Conservation (phyloP, 1,140 invertebrate genomes). For the Lepidotrigona ventralis region DNA sequence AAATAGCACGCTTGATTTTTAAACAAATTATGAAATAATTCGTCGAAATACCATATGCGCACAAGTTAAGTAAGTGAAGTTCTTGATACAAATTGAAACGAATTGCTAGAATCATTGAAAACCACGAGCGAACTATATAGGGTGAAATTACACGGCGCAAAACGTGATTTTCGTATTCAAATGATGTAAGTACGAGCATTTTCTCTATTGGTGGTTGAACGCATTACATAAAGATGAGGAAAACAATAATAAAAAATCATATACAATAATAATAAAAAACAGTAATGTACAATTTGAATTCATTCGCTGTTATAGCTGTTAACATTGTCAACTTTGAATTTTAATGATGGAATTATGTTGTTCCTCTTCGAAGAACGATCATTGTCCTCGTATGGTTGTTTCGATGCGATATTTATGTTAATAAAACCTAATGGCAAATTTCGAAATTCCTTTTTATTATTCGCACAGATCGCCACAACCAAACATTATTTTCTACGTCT, state of each 20-base stretch:
- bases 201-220: background rate
- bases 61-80: too few relatives aligned
- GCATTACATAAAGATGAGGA: constrained; percentile 9
- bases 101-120: background rate
- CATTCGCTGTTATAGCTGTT: background rate
- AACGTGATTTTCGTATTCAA: background rate
- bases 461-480: too few relatives aligned
- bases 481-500: too few relatives aligned
- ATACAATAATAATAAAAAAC: background rate
- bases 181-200: background rate
- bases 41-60: too few relatives aligned
- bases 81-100: background rate
- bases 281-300: constrained; percentile 13
- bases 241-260: background rate
- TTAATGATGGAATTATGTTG: constrained; percentile 12
- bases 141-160: background rate
- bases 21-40: too few relatives aligned
- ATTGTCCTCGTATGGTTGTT: background rate
- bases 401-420: background rate
- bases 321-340: constrained; percentile 16
- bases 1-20: too few relatives aligned
- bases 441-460: too few relatives aligned
- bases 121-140: background rate
- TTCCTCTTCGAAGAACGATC: background rate
- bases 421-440: background rate